Percentiles rank a stretch among this genome's conserved stretches.
phyloP scores from a whole-genome alignment of 2,113 vertebrate species.

The Centropus unirufus region DNA sequence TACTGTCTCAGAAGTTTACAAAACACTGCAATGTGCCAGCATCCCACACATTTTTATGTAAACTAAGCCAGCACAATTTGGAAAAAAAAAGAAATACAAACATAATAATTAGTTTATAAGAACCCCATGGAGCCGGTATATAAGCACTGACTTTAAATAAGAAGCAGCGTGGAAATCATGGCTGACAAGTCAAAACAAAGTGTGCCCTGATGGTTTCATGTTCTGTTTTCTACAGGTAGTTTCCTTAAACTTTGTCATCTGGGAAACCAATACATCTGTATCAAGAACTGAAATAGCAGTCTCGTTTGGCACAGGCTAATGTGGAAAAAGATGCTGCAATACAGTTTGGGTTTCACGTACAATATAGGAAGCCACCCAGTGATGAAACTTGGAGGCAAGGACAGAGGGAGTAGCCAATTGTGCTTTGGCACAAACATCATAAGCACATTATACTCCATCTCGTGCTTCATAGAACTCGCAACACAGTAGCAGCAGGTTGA shows the following conservation, averaged over 20 bases:
- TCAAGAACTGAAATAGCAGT: not conserved
- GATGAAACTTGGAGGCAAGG: not conserved
- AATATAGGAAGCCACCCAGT: fast-evolving
- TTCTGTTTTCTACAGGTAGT: not conserved
- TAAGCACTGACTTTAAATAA: not conserved
- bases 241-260: not conserved
- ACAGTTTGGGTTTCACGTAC: not conserved
- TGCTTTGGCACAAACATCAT: not conserved
- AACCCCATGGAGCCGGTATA: not conserved
- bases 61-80: not conserved
- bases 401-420: not conserved
- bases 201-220: not conserved
- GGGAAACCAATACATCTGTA: not conserved
- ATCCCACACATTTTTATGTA: not conserved
- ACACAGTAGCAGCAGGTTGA: not conserved
- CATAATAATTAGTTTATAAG: not conserved
- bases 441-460: not conserved
- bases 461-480: not conserved
- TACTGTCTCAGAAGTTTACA: not conserved
- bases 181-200: not conserved
- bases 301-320: not conserved
- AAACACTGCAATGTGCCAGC: not conserved
- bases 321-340: not conserved
- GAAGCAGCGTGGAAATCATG: not conserved
- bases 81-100: not conserved